Percentiles rank a stretch among this genome's conserved stretches.
Conservation (phyloP, 2,113 vertebrate genomes). For the Coreoperca whiteheadi region DNA sequence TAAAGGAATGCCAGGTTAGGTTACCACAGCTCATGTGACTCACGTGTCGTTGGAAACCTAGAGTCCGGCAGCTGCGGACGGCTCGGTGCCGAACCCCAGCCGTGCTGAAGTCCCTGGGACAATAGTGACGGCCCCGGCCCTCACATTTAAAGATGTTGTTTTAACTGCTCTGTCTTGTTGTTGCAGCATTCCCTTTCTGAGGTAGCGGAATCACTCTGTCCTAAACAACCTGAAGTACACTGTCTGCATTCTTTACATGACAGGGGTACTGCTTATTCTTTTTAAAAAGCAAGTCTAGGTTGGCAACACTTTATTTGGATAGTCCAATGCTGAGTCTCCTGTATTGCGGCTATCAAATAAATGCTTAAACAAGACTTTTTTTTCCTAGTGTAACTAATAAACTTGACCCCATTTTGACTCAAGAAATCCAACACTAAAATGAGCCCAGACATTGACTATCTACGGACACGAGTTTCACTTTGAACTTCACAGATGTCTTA, state of each 20-base stretch:
- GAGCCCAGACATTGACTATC: background rate
- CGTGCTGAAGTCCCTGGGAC: slow-evolving; percentile 70
- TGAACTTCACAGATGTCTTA: background rate
- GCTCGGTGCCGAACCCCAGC: slow-evolving; percentile 81
- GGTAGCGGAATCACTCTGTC: slow-evolving; percentile 51
- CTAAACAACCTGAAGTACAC: slow-evolving; percentile 27
- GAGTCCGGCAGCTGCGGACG: slow-evolving; percentile 83
- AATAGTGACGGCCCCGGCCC: slow-evolving; percentile 37
- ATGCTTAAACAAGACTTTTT: background rate
- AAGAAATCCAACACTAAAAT: slow-evolving; percentile 15
- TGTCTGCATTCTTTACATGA: slow-evolving; percentile 55
- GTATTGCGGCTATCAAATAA: background rate
- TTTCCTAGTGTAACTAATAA: background rate
- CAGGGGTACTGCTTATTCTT: background rate
- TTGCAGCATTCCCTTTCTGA: slow-evolving; percentile 49
- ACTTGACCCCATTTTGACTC: background rate
- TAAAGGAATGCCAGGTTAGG: slow-evolving; percentile 76
- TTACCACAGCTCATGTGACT: slow-evolving; percentile 78
- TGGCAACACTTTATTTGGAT: background rate
- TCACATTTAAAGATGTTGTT: slow-evolving; percentile 70
- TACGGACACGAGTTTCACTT: slow-evolving; percentile 7
- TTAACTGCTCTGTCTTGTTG: slow-evolving; percentile 62
- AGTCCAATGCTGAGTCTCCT: background rate
- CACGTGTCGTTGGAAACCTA: slow-evolving; percentile 52
- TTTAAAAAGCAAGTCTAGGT: background rate